Conservation (phyloP, 2,797 vertebrate species). For the Pseudochirops cupreus region DNA sequence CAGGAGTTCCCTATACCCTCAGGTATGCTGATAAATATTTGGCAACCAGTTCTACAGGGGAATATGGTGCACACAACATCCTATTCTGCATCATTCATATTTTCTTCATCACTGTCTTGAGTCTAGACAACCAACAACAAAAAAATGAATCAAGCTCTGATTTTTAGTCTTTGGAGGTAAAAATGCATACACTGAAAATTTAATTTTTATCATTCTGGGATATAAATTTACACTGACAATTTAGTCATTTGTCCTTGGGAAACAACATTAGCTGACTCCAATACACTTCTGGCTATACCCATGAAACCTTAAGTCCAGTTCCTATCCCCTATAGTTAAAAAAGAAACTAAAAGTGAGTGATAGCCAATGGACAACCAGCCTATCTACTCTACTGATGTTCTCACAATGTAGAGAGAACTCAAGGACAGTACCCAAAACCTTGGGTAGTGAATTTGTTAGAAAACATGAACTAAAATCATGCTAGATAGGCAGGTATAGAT, state of each 20-base stretch:
- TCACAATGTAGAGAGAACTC: background rate
- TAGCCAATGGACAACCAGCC: background rate
- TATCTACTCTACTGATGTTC: background rate
- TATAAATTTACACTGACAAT: background rate
- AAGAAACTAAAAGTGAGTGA: background rate
- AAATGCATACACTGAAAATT: background rate
- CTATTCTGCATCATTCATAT: background rate
- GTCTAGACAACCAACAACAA: background rate
- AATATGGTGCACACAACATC: background rate
- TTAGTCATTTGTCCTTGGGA: background rate
- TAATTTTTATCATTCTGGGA: background rate
- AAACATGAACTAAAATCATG: background rate
- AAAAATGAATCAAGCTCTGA: background rate
- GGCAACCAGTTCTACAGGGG: background rate
- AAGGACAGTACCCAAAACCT: background rate
- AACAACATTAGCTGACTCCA: background rate
- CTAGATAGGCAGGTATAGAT: background rate
- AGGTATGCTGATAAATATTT: background rate
- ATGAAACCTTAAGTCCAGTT: background rate
- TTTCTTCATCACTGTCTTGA: background rate
- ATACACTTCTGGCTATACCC: background rate
- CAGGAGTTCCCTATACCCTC: background rate
- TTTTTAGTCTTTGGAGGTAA: background rate
- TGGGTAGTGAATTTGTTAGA: background rate
- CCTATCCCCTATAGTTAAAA: background rate